These are phyloP conservation scores for Tinamus guttatus DNA, from an alignment of 2,113 vertebrate genomes.

Conservation along the genomic window DNA sequence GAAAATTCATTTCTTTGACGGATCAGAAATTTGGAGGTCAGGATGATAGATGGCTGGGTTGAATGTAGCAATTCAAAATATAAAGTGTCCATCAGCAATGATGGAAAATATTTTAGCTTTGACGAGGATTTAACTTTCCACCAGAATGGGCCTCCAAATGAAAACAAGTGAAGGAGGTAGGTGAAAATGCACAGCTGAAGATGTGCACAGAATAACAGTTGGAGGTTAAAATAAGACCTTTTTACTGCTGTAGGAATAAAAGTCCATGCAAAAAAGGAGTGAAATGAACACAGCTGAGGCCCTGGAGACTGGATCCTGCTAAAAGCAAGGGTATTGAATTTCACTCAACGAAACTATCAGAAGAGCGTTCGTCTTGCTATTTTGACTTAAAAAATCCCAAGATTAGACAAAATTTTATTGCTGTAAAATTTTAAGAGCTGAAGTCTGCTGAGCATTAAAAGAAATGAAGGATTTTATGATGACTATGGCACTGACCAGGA, in stretches of 20 bases:
- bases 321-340: neutral
- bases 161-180: neutral
- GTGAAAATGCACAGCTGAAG: neutral
- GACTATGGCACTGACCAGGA: neutral
- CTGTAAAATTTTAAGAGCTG: neutral
- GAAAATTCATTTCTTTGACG: neutral
- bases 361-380: neutral
- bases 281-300: neutral
- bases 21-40: neutral
- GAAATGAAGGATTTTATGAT: neutral
- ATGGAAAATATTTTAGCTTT: neutral
- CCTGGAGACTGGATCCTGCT: neutral
- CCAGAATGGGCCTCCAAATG: neutral
- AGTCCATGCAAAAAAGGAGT: neutral
- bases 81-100: neutral
- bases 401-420: neutral
- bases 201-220: neutral
- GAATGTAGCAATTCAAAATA: neutral
- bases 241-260: neutral
- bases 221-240: neutral
- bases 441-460: neutral
- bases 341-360: neutral
- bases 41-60: neutral
- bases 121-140: neutral
- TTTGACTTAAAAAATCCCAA: neutral